These are phyloP conservation scores for Nipponacmea schrenckii DNA, from an alignment of 2,888 invertebrate genomes.

Conservation along the genomic window DNA sequence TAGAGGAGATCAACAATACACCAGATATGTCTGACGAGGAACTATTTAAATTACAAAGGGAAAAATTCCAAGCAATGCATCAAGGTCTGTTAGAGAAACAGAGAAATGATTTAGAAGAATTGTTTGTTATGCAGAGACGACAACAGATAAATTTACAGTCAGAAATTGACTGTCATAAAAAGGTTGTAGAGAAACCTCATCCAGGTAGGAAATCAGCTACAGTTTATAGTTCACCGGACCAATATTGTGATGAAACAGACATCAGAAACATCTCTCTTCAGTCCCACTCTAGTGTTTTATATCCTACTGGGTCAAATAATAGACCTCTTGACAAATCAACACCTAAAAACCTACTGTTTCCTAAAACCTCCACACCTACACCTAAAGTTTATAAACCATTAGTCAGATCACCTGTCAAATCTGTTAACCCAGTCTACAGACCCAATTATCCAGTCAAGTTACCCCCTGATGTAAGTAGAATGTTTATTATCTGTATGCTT, in stretches of 20 bases:
- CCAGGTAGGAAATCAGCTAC: not conserved
- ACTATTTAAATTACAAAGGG: constrained; percentile 45
- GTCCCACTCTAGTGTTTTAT: constrained; percentile 39
- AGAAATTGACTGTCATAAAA: constrained; percentile 41
- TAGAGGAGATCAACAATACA: not conserved
- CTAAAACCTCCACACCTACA: constrained; percentile 42
- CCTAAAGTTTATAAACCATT: constrained; percentile 44
- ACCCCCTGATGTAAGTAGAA: constrained; percentile 36
- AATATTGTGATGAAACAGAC: not conserved
- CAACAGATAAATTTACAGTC: constrained; percentile 52
- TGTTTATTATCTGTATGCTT: no score
- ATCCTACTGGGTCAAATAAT: constrained; percentile 38
- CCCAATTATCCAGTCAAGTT: constrained; percentile 22
- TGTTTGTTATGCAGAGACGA: constrained; percentile 72
- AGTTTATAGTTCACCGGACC: not conserved
- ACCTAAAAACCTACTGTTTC: constrained; percentile 43
- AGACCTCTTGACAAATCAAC: constrained; percentile 42
- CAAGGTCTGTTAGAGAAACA: constrained; percentile 72
- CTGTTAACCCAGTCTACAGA: constrained; percentile 15
- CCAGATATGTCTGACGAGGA: constrained; percentile 43
- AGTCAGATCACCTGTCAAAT: constrained; percentile 44
- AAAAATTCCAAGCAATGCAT: constrained; percentile 53
- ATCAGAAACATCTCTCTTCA: constrained; percentile 31
- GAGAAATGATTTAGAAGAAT: constrained; percentile 65
- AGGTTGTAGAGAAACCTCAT: not conserved